A percentile compares a stretch with the other conserved stretches of the same genome.
These are phyloP conservation scores for Alces alces DNA, from an alignment of 2,113 vertebrate genomes.

Conservation along the genomic window DNA sequence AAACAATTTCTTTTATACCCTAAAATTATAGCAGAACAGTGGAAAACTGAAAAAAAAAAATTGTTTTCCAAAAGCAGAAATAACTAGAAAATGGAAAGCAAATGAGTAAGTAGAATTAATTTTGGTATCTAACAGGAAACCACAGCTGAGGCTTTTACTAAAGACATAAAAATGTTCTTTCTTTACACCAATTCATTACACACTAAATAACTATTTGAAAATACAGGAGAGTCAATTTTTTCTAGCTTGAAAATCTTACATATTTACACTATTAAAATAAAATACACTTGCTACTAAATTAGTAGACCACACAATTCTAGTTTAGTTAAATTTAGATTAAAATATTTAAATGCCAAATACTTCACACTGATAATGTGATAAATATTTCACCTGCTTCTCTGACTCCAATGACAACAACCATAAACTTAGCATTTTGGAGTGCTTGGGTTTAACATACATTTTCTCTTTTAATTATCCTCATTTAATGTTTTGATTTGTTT, in stretches of 20 bases:
- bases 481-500: slow-evolving; percentile 16
- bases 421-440: not conserved
- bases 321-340: not conserved
- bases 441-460: not conserved
- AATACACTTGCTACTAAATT: not conserved
- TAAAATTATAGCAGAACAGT: not conserved
- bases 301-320: not conserved
- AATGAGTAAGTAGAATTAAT: not conserved
- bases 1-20: not conserved
- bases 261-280: not conserved
- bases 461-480: not conserved
- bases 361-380: not conserved
- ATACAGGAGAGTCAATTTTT: not conserved
- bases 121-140: not conserved
- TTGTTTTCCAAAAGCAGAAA: not conserved
- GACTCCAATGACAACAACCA: not conserved
- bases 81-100: not conserved
- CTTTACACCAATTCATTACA: not conserved
- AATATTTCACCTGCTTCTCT: not conserved
- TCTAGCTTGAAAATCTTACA: not conserved
- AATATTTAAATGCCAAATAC: not conserved
- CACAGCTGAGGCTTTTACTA: not conserved
- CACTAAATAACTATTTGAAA: slow-evolving; percentile 3
- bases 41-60: not conserved
- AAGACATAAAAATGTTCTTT: not conserved